Conservation (phyloP, 2,113 vertebrate genomes). For the Muscicapa adusta region DNA sequence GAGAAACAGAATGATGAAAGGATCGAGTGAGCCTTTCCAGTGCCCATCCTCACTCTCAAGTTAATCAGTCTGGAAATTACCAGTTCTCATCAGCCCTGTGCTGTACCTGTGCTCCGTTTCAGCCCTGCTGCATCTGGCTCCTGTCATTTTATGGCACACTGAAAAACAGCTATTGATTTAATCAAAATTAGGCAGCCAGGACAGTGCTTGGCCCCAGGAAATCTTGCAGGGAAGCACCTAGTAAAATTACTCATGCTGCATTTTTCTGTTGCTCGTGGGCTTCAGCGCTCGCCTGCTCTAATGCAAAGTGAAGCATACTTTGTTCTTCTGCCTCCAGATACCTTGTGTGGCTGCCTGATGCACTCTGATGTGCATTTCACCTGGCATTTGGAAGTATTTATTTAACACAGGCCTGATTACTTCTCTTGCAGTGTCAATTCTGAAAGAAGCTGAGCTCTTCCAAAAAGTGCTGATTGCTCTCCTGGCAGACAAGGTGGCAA, state of each 20-base stretch:
- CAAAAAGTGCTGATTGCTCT: not conserved
- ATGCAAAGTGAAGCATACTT: constrained; percentile 65
- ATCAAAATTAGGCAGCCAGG: constrained; percentile 2
- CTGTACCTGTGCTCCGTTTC: not conserved
- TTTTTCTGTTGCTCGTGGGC: constrained; percentile 53
- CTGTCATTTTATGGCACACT: not conserved
- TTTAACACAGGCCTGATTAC: constrained; percentile 2
- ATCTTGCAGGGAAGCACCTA: constrained; percentile 26
- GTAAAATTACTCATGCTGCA: constrained; percentile 49
- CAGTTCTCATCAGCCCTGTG: not conserved
- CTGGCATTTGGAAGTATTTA: constrained; percentile 65
- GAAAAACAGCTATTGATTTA: constrained; percentile 8
- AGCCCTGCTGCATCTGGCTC: constrained; percentile 17
- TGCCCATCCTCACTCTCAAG: not conserved
- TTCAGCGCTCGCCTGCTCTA: constrained; percentile 16
- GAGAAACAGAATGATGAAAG: not conserved
- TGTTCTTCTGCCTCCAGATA: constrained; percentile 63
- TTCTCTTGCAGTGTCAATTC: not conserved
- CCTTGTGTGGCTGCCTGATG: constrained; percentile 43
- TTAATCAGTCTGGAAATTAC: not conserved
- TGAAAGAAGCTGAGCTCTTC: constrained; percentile 14
- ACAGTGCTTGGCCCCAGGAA: constrained; percentile 21
- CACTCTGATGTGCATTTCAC: constrained; percentile 65
- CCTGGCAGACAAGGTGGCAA: not conserved
- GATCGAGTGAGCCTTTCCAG: not conserved